A percentile compares a stretch with the other conserved stretches of the same genome.
These are phyloP conservation scores for Cyprinodon variegatus DNA, from an alignment of 2,113 vertebrate genomes.

Conservation along the genomic window DNA sequence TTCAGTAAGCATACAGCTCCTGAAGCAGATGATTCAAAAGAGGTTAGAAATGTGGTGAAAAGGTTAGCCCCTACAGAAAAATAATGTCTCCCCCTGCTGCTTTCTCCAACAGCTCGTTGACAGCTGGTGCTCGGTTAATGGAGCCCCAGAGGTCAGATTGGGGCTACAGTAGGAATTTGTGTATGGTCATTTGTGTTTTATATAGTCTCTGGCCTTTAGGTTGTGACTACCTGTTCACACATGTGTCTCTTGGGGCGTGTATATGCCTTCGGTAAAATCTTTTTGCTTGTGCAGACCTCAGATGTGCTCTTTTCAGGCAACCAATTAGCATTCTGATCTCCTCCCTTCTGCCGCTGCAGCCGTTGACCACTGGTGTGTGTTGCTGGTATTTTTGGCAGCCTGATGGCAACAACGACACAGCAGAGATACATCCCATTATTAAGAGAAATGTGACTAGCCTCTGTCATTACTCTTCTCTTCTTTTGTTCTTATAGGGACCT, in stretches of 20 bases:
- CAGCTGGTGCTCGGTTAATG: not conserved
- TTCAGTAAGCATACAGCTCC: conserved; percentile 28
- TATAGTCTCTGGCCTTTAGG: conserved; percentile 6
- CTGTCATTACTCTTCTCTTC: conserved; percentile 23
- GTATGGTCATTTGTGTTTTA: conserved; percentile 6
- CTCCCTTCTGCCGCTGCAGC: conserved; percentile 23
- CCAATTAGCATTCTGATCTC: conserved; percentile 59
- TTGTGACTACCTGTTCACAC: conserved; percentile 8
- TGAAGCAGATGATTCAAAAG: conserved; percentile 41
- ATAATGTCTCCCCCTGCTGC: conserved; percentile 7
- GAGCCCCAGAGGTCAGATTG: conserved; percentile 11
- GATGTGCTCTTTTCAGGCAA: conserved; percentile 20
- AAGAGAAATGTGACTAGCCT: conserved; percentile 35
- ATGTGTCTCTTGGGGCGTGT: not conserved
- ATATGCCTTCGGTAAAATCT: conserved; percentile 6
- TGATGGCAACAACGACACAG: conserved; percentile 44
- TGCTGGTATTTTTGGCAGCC: conserved; percentile 67
- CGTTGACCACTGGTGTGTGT: conserved; percentile 47
- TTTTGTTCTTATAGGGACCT: not conserved
- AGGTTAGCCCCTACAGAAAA: conserved; percentile 32
- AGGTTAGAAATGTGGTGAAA: conserved; percentile 39
- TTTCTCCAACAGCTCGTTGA: conserved; percentile 24
- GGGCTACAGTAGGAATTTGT: conserved; percentile 11
- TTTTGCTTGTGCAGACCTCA: not conserved
- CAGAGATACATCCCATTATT: conserved; percentile 19